A percentile compares a stretch with the other conserved stretches of the same genome.
These are phyloP conservation scores for Chromoteleia sp. DNA, from an alignment of 2,888 invertebrate species.

Conservation along the genomic window DNA sequence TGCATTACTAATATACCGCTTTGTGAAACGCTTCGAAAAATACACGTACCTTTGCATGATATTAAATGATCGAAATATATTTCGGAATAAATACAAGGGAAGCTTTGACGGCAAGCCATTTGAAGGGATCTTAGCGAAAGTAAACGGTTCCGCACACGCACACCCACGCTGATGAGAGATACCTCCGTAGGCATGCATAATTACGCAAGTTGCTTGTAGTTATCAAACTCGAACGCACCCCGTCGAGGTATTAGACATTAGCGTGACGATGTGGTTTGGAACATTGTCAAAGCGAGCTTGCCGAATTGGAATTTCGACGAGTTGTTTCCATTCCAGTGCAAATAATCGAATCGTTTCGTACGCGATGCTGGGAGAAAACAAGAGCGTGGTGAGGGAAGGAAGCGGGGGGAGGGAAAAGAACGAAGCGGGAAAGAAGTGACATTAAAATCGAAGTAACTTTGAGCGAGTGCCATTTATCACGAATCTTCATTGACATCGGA, in stretches of 20 bases:
- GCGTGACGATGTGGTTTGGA: conserved; percentile 51
- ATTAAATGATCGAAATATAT: conserved; percentile 41
- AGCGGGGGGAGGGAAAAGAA: conserved; percentile 5
- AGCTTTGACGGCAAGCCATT: conserved; percentile 43
- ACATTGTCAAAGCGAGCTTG: conserved; percentile 54
- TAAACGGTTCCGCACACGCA: conserved; percentile 35
- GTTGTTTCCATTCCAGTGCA: conserved; percentile 43
- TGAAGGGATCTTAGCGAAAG: conserved; percentile 36
- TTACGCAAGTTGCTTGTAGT: conserved; percentile 61
- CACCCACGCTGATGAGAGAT: conserved; percentile 23
- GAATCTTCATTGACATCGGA: conserved; percentile 62
- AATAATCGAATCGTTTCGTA: conserved; percentile 44
- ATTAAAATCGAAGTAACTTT: conserved; percentile 63
- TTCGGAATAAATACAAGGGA: conserved; percentile 31
- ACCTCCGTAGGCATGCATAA: conserved; percentile 57
- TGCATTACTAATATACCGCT: conserved; percentile 14
- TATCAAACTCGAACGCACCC: conserved; percentile 60
- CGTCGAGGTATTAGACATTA: conserved; percentile 41
- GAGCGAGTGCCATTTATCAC: conserved; percentile 60
- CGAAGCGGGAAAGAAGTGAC: conserved; percentile 42
- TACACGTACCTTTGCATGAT: conserved; percentile 20
- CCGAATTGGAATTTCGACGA: conserved; percentile 49
- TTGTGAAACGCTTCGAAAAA: conserved; percentile 19
- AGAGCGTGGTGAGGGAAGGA: conserved; percentile 1
- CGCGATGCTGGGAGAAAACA: conserved; percentile 39